Base-by-base conservation (phyloP, 2,888 invertebrate species). In the Athetis lepigone region DNA sequence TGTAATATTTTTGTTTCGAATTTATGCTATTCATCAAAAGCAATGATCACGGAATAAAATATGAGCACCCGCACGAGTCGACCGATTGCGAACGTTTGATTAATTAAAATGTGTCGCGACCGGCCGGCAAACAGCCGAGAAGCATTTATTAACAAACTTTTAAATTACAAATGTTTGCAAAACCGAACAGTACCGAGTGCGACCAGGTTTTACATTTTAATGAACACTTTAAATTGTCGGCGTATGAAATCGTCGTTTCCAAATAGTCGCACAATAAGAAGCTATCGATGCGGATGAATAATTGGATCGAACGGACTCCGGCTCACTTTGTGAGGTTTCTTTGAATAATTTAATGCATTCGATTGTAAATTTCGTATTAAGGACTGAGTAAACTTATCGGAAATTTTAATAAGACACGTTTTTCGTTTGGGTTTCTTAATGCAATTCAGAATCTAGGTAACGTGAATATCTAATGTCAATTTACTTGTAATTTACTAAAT, bases 81-180 rank as follows among this genome's bases (percentile, higher is more conserved):
- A 54, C 18, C 45, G 56, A 57, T 64, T 59, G 75, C 37, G 62
- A 66, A 71, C 36, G 59, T 71, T 67, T 74, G 52, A 71, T 56
- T 67, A 66, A 66, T 74, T 66, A 46, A 62, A 70, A 57, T 33
- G 29, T 49, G 52, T 66, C 56, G 45, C 51, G 50, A 50, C 8
- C 52, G 40, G 23, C 25, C 51, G 37, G 19, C 52, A 45, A 27
- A 49, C 47, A 45, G 46, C 58, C 29, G 33, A 27, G 16, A 43
- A 52, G 49, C 47, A 42, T 59, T 54, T 54, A 72, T 57, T 68
- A 60, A 63, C 59, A 60, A 68, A 77, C 59, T 75, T 74, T 54
- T 51, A 39, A 49, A 71, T 51, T 39, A 67, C 62, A 63, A 71
- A 71, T 56, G 51, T 37, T 56, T 42, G 50, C 39, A 47, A 37